These are phyloP conservation scores for Chromoteleia sp. DNA, from an alignment of 2,888 invertebrate species.

Conservation along the genomic window DNA sequence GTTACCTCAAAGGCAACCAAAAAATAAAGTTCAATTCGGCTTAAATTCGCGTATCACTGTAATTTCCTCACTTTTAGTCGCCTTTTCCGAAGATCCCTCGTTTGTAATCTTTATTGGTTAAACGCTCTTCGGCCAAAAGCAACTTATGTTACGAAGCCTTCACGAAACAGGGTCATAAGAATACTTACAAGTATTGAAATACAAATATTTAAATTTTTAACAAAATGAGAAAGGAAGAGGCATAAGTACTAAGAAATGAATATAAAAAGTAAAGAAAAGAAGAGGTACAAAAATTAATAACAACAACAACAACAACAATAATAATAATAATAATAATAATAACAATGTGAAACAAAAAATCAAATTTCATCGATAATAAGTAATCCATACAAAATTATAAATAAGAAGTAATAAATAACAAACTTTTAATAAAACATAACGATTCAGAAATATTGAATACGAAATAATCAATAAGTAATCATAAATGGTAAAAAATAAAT, in stretches of 20 bases:
- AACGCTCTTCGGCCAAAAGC: slow-evolving; percentile 72
- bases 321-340: slow-evolving; percentile 19
- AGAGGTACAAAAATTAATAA: slow-evolving; percentile 12
- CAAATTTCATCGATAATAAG: no score
- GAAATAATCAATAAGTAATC: no score
- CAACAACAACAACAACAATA: slow-evolving; percentile 4
- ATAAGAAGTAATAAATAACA: no score
- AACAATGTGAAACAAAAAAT: no score
- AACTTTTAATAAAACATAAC: no score
- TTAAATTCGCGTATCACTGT: slow-evolving; percentile 36
- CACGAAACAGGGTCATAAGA: slow-evolving; percentile 78
- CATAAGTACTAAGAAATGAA: slow-evolving; percentile 62
- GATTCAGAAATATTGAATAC: no score
- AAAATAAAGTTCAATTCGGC: slow-evolving; percentile 56
- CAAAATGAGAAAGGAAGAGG: slow-evolving; percentile 52
- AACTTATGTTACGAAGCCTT: slow-evolving; percentile 80
- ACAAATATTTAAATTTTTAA: slow-evolving; percentile 76
- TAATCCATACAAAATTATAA: no score
- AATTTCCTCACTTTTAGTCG: slow-evolving; percentile 42
- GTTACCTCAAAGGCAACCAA: slow-evolving; percentile 36
- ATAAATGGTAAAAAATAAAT: no score
- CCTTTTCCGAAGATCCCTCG: slow-evolving; percentile 46
- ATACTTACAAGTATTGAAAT: slow-evolving; percentile 76
- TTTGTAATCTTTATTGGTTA: slow-evolving; percentile 32
- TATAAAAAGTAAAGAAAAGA: slow-evolving; percentile 26